Conservation (phyloP, 2,797 vertebrate species). For the Onychomys torridus region DNA sequence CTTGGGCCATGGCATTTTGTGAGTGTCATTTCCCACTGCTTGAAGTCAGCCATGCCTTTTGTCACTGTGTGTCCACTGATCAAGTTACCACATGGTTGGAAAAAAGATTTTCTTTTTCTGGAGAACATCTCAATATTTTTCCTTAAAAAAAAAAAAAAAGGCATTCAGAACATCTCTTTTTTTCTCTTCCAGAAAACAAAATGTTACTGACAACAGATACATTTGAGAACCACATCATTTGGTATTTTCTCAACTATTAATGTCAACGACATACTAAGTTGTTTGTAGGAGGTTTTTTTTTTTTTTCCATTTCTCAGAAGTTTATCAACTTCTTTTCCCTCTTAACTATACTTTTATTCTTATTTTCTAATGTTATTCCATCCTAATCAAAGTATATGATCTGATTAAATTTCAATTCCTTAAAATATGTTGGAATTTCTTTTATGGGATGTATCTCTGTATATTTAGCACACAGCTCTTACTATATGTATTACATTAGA, state of each 20-base stretch:
- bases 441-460: neutral
- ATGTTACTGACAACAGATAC: neutral
- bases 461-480: neutral
- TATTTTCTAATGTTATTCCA: neutral
- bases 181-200: neutral
- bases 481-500: neutral
- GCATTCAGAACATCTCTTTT: conserved; percentile 8
- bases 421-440: neutral
- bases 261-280: neutral
- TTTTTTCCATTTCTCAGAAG: neutral
- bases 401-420: neutral
- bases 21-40: neutral
- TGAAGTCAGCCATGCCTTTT: neutral
- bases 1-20: neutral
- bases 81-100: neutral
- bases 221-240: neutral
- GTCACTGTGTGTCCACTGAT: neutral
- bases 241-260: neutral
- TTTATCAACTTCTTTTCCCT: neutral
- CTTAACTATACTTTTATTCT: neutral
- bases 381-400: neutral
- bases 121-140: conserved; percentile 43
- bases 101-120: neutral
- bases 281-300: neutral
- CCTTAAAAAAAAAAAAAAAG: neutral